Base-by-base conservation (phyloP, 2,797 vertebrate species). In the Lacerta viridis region DNA sequence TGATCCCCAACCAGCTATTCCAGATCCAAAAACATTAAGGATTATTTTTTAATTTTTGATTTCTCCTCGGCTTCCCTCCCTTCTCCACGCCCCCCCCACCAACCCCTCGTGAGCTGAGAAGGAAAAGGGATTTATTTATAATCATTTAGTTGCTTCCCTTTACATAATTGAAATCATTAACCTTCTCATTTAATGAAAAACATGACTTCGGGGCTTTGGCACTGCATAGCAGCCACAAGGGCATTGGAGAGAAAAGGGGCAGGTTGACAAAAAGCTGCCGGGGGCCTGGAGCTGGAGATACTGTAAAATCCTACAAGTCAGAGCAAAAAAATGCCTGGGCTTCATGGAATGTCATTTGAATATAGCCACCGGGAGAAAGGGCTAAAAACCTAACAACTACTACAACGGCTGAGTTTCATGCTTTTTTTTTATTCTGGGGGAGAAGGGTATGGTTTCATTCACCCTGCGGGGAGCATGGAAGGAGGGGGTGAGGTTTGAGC, bases 171-270 rank as follows among this genome's bases (percentile, higher is more conserved):
- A 94, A 96, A 95, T 92, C 89, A 89, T 95, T 94, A 96, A 95
- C 94, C 94, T 97, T 97, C 94, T 95, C 64, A n/a, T 92, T 95
- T 95, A 94, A 94, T 94, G 96, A 96, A 96, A 95, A 95, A 81
- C 91, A 89, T 81, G 68, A 81, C 92, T 5, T 0, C 68, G 7
- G 61, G 90, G 92, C 86, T 83, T 86, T 91, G 90, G 91, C 74
- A 69, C 85, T 84, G 87, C 80, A 80, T 50, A 66, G 80, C 72
- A 71, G 0, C 23, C 66, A 64, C 87, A 20, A 25, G 77, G 84
- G 92, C 1, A n/a, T 76, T 71, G 83, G 84, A 77, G 0, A 64
- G 84, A 76, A 76, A 75, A 77, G 75, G 80, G 66, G 75, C 74
- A 79, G 41, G 61, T 55, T 1, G 39, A 80, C 75, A 85, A 87